Evolutionary conservation across 2,797 vertebrate species (phyloP).

Genomic region (Chrysolophus pictus): DNA sequence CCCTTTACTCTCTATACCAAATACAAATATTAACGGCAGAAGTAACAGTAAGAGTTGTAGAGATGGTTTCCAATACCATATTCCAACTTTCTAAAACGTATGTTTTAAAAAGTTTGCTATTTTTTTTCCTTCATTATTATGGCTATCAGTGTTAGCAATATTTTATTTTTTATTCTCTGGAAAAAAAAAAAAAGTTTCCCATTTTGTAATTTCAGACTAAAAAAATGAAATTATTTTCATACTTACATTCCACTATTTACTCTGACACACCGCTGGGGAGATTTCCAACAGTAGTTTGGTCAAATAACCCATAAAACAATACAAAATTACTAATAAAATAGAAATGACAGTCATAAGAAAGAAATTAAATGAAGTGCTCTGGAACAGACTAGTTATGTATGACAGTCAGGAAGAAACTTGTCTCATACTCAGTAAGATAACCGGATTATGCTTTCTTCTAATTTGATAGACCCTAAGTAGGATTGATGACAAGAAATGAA

Average conservation of each 20-base stretch:
- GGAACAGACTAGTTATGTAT: not conserved
- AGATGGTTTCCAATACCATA: not conserved
- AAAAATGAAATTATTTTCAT: not conserved
- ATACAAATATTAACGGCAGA: not conserved
- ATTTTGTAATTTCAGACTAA: not conserved
- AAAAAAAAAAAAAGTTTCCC: not conserved
- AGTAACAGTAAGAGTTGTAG: not conserved
- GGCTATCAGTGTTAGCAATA: not conserved
- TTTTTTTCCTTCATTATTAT: not conserved
- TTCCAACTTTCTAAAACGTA: not conserved
- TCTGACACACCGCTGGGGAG: not conserved
- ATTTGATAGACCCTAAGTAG: slow-evolving; percentile 28
- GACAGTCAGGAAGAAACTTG: slow-evolving; percentile 49
- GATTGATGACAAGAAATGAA: slow-evolving; percentile 26
- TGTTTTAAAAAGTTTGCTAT: not conserved
- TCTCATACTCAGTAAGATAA: not conserved
- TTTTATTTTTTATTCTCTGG: not conserved
- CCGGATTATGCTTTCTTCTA: slow-evolving; percentile 28
- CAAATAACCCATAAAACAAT: slow-evolving; percentile 6
- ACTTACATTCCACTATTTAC: not conserved
- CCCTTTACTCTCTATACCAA: not conserved
- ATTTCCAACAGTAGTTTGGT: not conserved
- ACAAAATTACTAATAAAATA: not conserved
- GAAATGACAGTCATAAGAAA: slow-evolving; percentile 9
- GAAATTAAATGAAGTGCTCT: slow-evolving; percentile 9